Percentiles rank a stretch among this genome's conserved stretches.
Conservation (phyloP, 2,797 vertebrate genomes). For the Galago senegalensis region DNA sequence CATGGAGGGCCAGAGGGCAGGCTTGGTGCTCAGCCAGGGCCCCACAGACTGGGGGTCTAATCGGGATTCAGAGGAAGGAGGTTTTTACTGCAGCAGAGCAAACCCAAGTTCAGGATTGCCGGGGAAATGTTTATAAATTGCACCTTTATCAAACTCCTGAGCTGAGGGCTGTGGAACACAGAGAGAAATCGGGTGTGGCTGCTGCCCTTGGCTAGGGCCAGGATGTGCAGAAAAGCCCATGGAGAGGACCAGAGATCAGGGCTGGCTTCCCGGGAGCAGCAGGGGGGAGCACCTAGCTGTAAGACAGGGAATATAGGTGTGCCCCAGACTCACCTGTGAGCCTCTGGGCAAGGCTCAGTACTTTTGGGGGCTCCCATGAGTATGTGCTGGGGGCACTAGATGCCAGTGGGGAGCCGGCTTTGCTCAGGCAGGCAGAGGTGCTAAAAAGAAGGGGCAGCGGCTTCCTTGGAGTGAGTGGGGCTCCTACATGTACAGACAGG, state of each 20-base stretch:
- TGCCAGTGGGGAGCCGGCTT: background rate
- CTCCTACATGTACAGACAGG: background rate
- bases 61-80: background rate
- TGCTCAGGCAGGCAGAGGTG: rapidly evolving
- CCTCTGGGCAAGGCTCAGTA: too few relatives aligned
- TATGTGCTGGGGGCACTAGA: rapidly evolving
- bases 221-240: background rate
- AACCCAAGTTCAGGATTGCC: too few relatives aligned
- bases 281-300: background rate
- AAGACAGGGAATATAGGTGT: background rate
- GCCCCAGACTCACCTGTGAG: rapidly evolving
- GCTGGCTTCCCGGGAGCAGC: background rate
- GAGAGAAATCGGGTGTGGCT: too few relatives aligned
- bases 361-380: too few relatives aligned
- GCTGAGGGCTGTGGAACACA: background rate
- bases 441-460: background rate
- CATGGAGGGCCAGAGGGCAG: background rate
- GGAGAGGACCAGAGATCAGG: background rate
- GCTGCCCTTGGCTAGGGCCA: background rate
- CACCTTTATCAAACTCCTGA: background rate
- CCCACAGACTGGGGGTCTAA: background rate
- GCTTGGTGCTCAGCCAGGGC: background rate
- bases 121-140: too few relatives aligned
- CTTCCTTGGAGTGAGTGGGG: background rate
- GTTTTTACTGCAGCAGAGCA: background rate